A percentile compares a stretch with the other conserved stretches of the same genome.
phyloP scores from a whole-genome alignment of 2,888 invertebrate genomes.

The Drosophila leonis region DNA sequence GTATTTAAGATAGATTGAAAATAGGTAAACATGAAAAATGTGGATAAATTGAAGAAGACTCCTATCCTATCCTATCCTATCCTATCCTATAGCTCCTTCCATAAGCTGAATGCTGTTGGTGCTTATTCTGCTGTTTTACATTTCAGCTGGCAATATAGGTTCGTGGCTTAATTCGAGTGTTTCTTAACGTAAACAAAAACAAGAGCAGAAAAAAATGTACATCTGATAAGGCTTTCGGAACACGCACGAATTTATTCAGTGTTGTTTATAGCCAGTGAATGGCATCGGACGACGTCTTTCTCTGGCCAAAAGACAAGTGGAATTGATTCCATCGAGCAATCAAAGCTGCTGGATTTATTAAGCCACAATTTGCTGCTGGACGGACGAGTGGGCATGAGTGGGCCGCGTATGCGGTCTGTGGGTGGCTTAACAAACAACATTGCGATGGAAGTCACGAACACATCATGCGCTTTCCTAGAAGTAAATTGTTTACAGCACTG shows the following conservation, averaged over 20 bases:
- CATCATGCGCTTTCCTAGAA: not conserved
- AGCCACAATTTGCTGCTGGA: slow-evolving; percentile 18
- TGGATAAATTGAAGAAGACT: not conserved
- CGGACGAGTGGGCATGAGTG: not conserved
- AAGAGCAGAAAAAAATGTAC: not conserved
- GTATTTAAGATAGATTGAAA: not conserved
- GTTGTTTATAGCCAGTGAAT: not conserved
- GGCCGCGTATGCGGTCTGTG: not conserved
- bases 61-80: not conserved
- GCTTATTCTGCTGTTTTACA: not conserved
- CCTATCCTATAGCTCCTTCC: not conserved
- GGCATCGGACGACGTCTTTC: not conserved
- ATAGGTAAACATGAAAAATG: not conserved
- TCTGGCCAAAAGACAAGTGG: slow-evolving; percentile 2
- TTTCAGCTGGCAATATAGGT: no score
- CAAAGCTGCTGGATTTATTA: slow-evolving; percentile 30
- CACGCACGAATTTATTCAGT: not conserved
- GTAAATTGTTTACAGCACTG: slow-evolving; percentile 4
- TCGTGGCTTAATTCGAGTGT: not conserved
- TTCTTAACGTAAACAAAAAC: not conserved
- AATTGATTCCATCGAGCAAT: slow-evolving; percentile 31
- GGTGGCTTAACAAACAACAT: not conserved
- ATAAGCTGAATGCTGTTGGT: not conserved
- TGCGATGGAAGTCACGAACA: slow-evolving; percentile 18
- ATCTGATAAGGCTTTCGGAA: not conserved